phyloP scores from a whole-genome alignment of 2,797 vertebrate genomes.

The Pantherophis alleghaniensis region DNA sequence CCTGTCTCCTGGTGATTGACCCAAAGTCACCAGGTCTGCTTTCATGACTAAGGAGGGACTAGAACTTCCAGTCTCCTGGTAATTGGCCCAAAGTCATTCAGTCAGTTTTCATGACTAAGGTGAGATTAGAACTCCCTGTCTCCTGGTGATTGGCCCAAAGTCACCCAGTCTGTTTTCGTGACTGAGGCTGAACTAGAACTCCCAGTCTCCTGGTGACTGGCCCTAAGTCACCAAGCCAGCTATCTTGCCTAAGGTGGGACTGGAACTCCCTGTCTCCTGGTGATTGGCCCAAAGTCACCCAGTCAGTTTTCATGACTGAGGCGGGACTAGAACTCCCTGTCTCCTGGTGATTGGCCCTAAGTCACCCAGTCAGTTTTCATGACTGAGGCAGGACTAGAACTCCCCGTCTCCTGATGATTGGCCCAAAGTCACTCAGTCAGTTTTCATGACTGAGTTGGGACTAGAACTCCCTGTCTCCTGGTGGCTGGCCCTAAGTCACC shows the following conservation, averaged over 20 bases:
- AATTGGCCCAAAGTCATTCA: fast-evolving
- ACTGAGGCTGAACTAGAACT: fast-evolving
- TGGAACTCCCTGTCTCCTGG: background rate
- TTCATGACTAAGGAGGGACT: background rate
- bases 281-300: background rate
- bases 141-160: background rate
- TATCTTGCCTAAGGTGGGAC: background rate
- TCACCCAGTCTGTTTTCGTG: fast-evolving
- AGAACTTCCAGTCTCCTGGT: background rate
- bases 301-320: background rate
- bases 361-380: background rate
- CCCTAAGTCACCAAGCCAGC: background rate
- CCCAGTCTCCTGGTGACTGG: fast-evolving
- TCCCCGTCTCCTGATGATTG: fast-evolving
- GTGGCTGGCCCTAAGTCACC: fast-evolving
- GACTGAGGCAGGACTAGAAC: background rate
- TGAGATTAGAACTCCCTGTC: background rate
- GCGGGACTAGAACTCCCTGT: background rate
- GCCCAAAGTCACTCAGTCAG: background rate
- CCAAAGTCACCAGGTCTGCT: fast-evolving
- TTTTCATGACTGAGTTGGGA: background rate
- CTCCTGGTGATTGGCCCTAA: background rate
- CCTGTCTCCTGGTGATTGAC: background rate
- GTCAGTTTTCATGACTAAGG: fast-evolving
- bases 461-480: background rate